Conservation (phyloP, 2,113 vertebrate genomes). For the Labeo rohita region DNA sequence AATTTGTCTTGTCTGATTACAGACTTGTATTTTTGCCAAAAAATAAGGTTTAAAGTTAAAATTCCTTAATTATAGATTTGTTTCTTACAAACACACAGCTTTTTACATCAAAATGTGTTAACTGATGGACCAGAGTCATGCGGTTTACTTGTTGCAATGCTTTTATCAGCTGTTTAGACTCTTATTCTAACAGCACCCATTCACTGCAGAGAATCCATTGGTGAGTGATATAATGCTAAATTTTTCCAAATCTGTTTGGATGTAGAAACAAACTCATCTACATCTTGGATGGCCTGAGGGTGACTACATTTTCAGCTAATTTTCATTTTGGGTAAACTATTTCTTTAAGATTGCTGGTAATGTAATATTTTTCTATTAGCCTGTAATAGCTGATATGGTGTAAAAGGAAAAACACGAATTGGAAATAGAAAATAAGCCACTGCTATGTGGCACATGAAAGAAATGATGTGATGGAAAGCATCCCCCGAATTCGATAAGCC, state of each 20-base stretch:
- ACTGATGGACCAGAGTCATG: neutral
- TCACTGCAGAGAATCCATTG: neutral
- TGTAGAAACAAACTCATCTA: neutral
- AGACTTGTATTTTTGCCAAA: no score
- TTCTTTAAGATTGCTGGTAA: neutral
- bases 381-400: neutral
- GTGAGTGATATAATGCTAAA: neutral
- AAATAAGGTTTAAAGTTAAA: neutral
- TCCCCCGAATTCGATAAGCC: neutral
- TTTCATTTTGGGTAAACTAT: neutral
- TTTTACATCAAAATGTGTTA: no score
- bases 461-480: conserved; percentile 18
- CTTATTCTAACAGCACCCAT: neutral
- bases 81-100: neutral
- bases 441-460: neutral
- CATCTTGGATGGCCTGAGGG: neutral
- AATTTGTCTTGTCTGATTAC: no score
- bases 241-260: neutral
- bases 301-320: neutral
- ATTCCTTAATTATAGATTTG: no score
- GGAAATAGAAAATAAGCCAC: neutral
- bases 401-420: neutral
- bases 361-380: neutral
- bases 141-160: neutral
- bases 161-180: neutral